Evolutionary conservation across 2,113 vertebrate species (phyloP), one percentile per base, ranked within the genome.

Genomic region (Eidolon helvum): DNA sequence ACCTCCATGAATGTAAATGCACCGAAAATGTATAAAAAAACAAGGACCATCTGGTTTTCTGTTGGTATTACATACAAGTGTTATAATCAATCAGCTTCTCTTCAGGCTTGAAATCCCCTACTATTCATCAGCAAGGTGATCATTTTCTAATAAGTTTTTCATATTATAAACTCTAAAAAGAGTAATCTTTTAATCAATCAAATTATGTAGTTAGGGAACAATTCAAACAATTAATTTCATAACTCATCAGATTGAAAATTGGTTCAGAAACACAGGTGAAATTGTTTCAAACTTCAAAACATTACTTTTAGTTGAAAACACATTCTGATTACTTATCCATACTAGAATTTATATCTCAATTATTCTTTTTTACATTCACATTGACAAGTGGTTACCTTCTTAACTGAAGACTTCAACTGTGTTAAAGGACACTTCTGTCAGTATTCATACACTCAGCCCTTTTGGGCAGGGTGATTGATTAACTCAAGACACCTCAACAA

Each of bases 141-240:
- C 35, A 92, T 95, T 92, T 87, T 84, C 38, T 90, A 77, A 66
- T 40, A 94, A 71, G 26, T 30, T 75, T 74, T 90, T 66, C 22
- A n/a, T 71, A 57, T 74, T 71, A 80, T 48, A 57, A 90, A 94
- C 21, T 50, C 24, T 38, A 35, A 30, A 79, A 79, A 78, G 33
- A 65, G 4, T 77, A 95, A 77, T 80, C 28, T 84, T 92, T 84
- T 68, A 96, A 96, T 83, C 63, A 92, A 69, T 65, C 83, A 79
- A 94, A 90, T 80, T 79, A 80, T 84, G 19, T 63, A 78, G 89
- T 92, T 91, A 95, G 71, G 35, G 35, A 87, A 59, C 18, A 92
- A 75, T 35, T 87, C 33, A 90, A 93, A 87, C 45, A 95, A 95
- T 97, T 94, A 91, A 93, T 84, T 97, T 90, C 26, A 85, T 12